Evolutionary conservation across 2,888 invertebrate species (phyloP), one percentile per base, ranked within the genome.

Genomic region (Andrena haemorrhoa): DNA sequence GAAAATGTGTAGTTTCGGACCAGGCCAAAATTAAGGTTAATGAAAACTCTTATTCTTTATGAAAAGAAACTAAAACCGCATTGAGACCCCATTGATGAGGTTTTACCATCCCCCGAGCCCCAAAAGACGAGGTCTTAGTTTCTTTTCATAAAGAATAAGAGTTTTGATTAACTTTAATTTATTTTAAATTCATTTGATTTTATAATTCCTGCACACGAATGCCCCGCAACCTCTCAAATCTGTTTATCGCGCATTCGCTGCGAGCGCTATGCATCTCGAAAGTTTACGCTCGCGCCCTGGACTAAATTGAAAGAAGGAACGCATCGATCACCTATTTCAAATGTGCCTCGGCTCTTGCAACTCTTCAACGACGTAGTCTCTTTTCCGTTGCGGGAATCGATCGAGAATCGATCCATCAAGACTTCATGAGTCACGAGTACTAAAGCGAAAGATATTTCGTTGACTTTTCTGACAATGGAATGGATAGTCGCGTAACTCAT

Each of bases 311-410:
- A 41, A 41, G 41, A 41, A 89, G 86, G 85, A 77, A 75, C 82
- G 86, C 89, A 89, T 89, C 89, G 86, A 89, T 89, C 89, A 89
- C 83, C 75, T 83, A 82, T 82, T 83, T 79, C 74, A 76, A 84
- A 82, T 74, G 79, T 77, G 85, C 71, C 79, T 73, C 75, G 41
- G 10, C 79, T 75, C 58, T 65, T 51, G 58, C 66, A 49, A 51
- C 78, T 76, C 75, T 75, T 61, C 66, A 10, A 41, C 73, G 66
- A 49, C 56, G 51, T 64, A 66, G 10, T 23, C 75, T 75, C 82
- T 82, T 77, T 71, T 61, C 78, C 35, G 51, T 60, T n/a, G 74
- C 72, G 79, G 41, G 41, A 16, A 60, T 79, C 84, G 82, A 86
- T 86, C 84, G 75, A 78, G 35, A 70, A 77, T 83, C 89, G 87